Conservation (phyloP, 2,113 vertebrate genomes). For the Cephalopholis sonnerati region DNA sequence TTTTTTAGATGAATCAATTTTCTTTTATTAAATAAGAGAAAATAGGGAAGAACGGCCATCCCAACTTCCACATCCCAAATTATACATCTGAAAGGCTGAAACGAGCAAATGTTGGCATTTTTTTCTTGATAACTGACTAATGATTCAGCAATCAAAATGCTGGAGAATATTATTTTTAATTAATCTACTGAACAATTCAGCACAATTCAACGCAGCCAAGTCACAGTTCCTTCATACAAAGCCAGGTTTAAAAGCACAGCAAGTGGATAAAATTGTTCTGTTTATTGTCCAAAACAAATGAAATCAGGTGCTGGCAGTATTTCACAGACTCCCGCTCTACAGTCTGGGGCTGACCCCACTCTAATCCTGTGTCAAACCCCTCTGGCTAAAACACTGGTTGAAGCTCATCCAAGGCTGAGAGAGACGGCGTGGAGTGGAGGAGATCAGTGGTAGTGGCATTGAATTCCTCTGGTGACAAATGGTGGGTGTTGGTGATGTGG, state of each 20-base stretch:
- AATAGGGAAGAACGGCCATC: not conserved
- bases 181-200: not conserved
- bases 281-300: constrained; percentile 39
- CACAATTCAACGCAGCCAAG: not conserved
- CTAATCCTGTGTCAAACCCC: constrained; percentile 67
- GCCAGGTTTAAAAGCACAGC: constrained; percentile 2
- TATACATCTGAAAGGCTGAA: not conserved
- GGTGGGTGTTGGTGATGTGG: constrained; percentile 64
- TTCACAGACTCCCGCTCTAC: constrained; percentile 54
- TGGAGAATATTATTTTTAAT: not conserved
- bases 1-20: not conserved
- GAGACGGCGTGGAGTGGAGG: constrained; percentile 49
- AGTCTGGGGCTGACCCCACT: constrained; percentile 56
- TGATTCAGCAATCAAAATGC: not conserved
- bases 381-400: constrained; percentile 66
- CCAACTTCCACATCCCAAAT: not conserved
- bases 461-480: constrained; percentile 73
- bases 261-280: not conserved
- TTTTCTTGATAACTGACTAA: too few relatives aligned
- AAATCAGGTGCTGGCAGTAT: constrained; percentile 53
- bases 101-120: not conserved
- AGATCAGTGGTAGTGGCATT: constrained; percentile 52
- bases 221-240: not conserved
- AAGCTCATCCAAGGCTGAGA: constrained; percentile 61
- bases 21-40: not conserved